phyloP scores from a whole-genome alignment of 1,140 invertebrate species.

The Cepaea nemoralis region DNA sequence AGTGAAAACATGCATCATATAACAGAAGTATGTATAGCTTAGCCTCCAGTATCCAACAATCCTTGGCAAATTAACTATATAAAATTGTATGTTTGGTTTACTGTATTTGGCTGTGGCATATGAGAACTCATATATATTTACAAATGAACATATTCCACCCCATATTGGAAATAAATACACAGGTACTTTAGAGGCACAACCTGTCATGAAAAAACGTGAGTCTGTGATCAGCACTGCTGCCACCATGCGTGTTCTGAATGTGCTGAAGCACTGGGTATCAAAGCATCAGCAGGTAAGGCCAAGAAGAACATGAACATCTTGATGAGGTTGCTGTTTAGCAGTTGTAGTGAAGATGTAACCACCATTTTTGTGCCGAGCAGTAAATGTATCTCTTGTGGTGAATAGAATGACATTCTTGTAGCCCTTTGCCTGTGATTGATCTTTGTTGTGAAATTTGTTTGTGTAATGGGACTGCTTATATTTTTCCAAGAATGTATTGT shows the following conservation, averaged over 20 bases:
- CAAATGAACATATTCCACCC: slow-evolving; percentile 2
- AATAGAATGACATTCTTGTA: not conserved
- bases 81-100: too few relatives aligned
- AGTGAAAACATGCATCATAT: too few relatives aligned
- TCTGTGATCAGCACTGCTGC: slow-evolving; percentile 91
- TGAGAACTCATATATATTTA: not conserved
- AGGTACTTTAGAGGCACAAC: slow-evolving; percentile 69
- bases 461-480: not conserved
- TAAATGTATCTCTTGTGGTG: not conserved
- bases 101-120: not conserved
- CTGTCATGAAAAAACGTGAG: slow-evolving; percentile 78
- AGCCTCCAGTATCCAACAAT: too few relatives aligned
- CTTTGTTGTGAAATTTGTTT: not conserved
- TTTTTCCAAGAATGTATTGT: too few relatives aligned
- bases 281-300: slow-evolving; percentile 75
- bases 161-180: slow-evolving; percentile 30
- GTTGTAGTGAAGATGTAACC: not conserved
- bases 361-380: not conserved
- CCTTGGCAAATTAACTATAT: too few relatives aligned
- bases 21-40: too few relatives aligned
- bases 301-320: not conserved
- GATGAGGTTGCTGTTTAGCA: not conserved
- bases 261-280: slow-evolving; percentile 84
- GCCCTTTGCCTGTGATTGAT: not conserved
- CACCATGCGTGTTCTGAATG: slow-evolving; percentile 92